Evolutionary conservation across 2,113 vertebrate species (phyloP), one percentile per base, ranked within the genome.

Genomic region (Podarcis muralis): DNA sequence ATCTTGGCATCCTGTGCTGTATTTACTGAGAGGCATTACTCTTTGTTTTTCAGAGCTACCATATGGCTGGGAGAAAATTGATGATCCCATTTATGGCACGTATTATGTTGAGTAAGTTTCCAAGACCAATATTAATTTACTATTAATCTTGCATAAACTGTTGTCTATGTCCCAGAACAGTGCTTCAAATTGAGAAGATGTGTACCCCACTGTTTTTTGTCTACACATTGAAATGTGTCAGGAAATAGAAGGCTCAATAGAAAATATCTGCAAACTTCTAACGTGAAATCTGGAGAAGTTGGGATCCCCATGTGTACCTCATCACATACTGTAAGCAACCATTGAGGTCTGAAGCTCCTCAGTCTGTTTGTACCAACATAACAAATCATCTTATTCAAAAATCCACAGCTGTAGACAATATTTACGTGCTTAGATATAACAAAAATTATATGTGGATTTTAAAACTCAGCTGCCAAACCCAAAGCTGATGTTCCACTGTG

Each of bases 11-110:
- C 93, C 72, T 94, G 43, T 96, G 92, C 78, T 94, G 84, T 88
- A 88, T 92, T 94, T 94, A 96, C 94, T 96, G 90, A 97, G 78
- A 93, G 35, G 93, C 90, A 94, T 95, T 93, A 95, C 86, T 94
- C 86, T 96, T 97, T 96, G 93, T 98, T 97, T 97, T 97, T 92
- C 98, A 99, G 99, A 99, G 96, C 98, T 99, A 98, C 99, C 99
- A 72, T 99, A 99, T 96, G 99, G 99, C 98, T 99, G 99, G 99
- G 99, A 99, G 98, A 99, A 99, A 98, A 99, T 99, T 96, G 98
- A 99, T 97, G 99, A 99, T 97, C 99, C 99, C 94, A 98, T 99
- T 97, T 99, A 99, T 95, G 99, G 99, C 97, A 99, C 98, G 97
- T 99, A 99, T 94, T 99, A 99, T 97, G 99, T 99, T 91, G 99